These are phyloP conservation scores for Copsychus sechellarum DNA, from an alignment of 2,113 vertebrate species.

Conservation along the genomic window DNA sequence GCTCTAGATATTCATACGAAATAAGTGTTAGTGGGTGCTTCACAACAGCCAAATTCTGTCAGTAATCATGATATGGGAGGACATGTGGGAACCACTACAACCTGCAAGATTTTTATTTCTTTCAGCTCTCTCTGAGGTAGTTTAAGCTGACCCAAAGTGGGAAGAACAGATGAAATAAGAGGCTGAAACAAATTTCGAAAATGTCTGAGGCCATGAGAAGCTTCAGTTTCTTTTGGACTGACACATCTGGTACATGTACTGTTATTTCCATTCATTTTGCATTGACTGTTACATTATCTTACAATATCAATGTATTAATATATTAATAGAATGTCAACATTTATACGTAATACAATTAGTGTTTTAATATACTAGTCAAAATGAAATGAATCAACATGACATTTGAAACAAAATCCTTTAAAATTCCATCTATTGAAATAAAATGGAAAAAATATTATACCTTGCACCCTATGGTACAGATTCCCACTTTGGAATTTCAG, in stretches of 20 bases:
- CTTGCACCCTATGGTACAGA: background rate
- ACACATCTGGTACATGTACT: background rate
- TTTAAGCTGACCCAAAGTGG: background rate
- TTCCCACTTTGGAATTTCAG: background rate
- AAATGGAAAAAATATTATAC: background rate
- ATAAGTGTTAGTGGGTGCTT: background rate
- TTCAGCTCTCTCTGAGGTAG: background rate
- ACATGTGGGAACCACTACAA: background rate
- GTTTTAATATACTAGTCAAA: constrained; percentile 22
- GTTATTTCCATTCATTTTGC: background rate
- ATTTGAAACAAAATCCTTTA: background rate
- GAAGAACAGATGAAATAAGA: background rate
- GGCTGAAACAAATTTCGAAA: background rate
- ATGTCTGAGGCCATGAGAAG: background rate
- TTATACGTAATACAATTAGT: constrained; percentile 42
- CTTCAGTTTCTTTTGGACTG: background rate
- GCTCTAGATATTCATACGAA: background rate
- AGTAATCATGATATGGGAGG: background rate
- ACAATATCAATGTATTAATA: constrained; percentile 15
- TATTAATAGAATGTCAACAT: constrained; percentile 32
- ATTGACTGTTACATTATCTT: background rate
- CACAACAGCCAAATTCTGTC: background rate
- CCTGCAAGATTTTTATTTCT: background rate
- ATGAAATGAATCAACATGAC: constrained; percentile 11
- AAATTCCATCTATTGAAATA: background rate